Percentiles rank a stretch among this genome's conserved stretches.
Evolutionary conservation across 2,888 invertebrate species (phyloP).

Genomic region (Monopis laevigella): DNA sequence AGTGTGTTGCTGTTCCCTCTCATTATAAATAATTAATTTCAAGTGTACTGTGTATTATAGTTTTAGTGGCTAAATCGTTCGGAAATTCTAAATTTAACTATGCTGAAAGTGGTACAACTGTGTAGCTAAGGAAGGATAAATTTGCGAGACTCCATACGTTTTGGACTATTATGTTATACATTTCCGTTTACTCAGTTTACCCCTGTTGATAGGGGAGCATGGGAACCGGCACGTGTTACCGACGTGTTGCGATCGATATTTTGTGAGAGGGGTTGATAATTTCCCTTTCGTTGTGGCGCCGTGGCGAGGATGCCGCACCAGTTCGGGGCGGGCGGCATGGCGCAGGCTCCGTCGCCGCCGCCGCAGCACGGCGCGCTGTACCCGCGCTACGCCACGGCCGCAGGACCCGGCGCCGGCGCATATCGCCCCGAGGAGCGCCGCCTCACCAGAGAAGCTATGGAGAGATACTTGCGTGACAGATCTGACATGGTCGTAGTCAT

Average conservation of each 20-base stretch:
- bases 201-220: constrained; percentile 18
- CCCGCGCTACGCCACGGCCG: constrained; percentile 70
- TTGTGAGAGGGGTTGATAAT: constrained; percentile 40
- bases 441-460: constrained; percentile 93
- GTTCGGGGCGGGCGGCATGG: constrained; percentile 74
- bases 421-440: constrained; percentile 84
- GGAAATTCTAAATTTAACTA: no score
- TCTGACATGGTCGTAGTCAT: constrained; percentile 97
- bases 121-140: no score
- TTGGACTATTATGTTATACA: no score
- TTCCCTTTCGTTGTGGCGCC: no score
- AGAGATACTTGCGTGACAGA: constrained; percentile 92
- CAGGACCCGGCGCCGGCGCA: constrained; percentile 66
- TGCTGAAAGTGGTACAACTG: no score
- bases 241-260: constrained; percentile 21
- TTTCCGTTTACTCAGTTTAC: no score
- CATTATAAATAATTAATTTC: constrained; percentile 47
- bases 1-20: constrained; percentile 63
- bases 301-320: constrained; percentile 81
- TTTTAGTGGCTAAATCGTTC: no score
- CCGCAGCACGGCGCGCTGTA: constrained; percentile 67
- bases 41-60: constrained; percentile 59
- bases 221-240: constrained; percentile 24
- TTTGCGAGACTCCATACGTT: no score
- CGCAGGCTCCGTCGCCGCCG: constrained; percentile 75